Percentiles rank a stretch among this genome's conserved stretches.
phyloP scores from a whole-genome alignment of 2,113 vertebrate genomes.

The Cottus gobio region DNA sequence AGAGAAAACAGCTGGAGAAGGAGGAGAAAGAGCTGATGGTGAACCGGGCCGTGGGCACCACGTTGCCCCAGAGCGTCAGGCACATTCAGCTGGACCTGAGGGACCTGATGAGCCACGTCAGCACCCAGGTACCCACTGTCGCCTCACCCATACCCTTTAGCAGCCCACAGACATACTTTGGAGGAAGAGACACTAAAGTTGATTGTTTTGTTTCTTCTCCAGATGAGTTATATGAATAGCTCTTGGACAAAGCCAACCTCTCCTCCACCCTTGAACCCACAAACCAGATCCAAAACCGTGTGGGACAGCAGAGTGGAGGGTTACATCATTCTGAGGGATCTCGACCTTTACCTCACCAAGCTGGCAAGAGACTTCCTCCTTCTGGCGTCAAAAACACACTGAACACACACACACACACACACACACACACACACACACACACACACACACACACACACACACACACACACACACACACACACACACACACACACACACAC shows the following conservation, averaged over 20 bases:
- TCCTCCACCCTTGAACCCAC: not conserved
- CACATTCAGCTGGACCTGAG: constrained; percentile 79
- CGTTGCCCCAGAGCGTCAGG: constrained; percentile 64
- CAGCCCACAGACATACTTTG: not conserved
- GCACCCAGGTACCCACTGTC: constrained; percentile 69
- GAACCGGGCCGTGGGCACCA: not conserved
- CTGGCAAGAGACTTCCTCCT: constrained; percentile 81
- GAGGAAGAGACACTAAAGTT: constrained; percentile 42
- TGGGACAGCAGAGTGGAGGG: constrained; percentile 78
- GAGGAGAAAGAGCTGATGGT: constrained; percentile 36
- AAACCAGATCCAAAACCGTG: constrained; percentile 7
- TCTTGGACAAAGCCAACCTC: constrained; percentile 36
- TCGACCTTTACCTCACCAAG: constrained; percentile 80
- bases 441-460: not conserved
- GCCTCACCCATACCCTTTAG: constrained; percentile 9
- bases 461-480: constrained; percentile 1
- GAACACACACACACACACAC: not conserved
- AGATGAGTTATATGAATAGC: constrained; percentile 62
- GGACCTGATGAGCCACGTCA: constrained; percentile 80
- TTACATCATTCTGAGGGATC: constrained; percentile 82
- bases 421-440: too few relatives aligned
- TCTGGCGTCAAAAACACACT: constrained; percentile 61
- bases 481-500: not conserved
- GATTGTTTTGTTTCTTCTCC: constrained; percentile 23
- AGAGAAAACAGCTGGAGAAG: constrained; percentile 66